Evolutionary conservation across 2,888 invertebrate genomes (phyloP).

Genomic region (Heliconius sara): DNA sequence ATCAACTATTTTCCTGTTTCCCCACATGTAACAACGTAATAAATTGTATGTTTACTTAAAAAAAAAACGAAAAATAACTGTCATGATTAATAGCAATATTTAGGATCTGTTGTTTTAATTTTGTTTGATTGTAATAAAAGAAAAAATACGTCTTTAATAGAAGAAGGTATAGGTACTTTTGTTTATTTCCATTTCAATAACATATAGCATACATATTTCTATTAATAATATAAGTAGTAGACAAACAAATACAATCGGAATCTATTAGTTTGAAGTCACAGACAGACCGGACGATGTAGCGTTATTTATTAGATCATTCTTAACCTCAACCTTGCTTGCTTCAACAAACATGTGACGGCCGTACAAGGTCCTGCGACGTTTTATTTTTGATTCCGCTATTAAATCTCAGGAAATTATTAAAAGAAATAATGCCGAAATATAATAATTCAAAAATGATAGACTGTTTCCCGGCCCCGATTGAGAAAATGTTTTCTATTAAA

Average conservation of each 20-base stretch:
- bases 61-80: too few relatives aligned
- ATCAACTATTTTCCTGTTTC: too few relatives aligned
- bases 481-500: neutral
- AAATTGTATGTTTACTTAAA: too few relatives aligned
- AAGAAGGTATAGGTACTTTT: too few relatives aligned
- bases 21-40: too few relatives aligned
- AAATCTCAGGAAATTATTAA: neutral
- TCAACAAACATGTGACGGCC: conserved; percentile 35
- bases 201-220: neutral
- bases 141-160: too few relatives aligned
- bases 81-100: too few relatives aligned
- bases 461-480: neutral
- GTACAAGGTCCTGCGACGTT: conserved; percentile 34
- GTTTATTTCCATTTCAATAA: too few relatives aligned
- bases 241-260: neutral
- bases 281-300: conserved; percentile 18
- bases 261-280: conserved; percentile 1
- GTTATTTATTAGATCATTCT: conserved; percentile 37
- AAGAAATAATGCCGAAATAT: too few relatives aligned
- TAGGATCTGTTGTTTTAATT: too few relatives aligned
- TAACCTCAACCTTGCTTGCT: conserved; percentile 40
- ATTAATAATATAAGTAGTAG: neutral
- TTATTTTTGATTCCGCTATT: conserved; percentile 13
- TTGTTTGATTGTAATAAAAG: too few relatives aligned
- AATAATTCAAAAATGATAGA: neutral